Evolutionary conservation across 1,140 invertebrate genomes (phyloP).

Genomic region (Drosophila auraria): DNA sequence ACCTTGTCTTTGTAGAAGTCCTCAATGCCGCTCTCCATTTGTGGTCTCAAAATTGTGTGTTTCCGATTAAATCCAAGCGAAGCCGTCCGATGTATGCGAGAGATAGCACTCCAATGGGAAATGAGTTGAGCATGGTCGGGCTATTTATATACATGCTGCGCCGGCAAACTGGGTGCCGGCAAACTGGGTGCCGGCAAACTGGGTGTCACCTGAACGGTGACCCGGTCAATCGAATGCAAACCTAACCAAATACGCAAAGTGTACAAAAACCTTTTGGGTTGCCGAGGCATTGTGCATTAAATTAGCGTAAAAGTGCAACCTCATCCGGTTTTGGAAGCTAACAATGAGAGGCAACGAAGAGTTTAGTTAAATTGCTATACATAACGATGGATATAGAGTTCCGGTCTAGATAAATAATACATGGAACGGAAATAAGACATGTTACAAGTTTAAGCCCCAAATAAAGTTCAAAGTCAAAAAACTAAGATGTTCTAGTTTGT

Average conservation of each 20-base stretch:
- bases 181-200: no score
- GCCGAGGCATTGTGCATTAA: background rate
- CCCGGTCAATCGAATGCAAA: conserved; percentile 21
- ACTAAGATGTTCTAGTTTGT: no score
- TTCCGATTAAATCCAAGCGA: no score
- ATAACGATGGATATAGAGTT: no score
- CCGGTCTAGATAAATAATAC: no score
- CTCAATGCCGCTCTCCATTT: conserved; percentile 28
- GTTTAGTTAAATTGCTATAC: no score
- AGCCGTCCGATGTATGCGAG: background rate
- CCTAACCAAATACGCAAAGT: background rate
- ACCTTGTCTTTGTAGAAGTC: conserved; percentile 34
- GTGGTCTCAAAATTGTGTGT: no score
- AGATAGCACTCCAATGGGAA: background rate
- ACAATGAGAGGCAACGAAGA: background rate
- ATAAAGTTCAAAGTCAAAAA: no score
- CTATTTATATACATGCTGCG: conserved; percentile 6
- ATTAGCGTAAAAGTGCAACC: background rate
- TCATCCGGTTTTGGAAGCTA: background rate
- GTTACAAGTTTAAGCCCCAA: no score
- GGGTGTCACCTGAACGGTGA: conserved; percentile 11
- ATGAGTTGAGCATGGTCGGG: conserved; percentile 5
- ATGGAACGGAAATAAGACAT: no score
- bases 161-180: no score
- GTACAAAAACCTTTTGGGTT: background rate